These are phyloP conservation scores for Pipistrellus pygmaeus DNA, from an alignment of 2,797 vertebrate species.

Conservation along the genomic window DNA sequence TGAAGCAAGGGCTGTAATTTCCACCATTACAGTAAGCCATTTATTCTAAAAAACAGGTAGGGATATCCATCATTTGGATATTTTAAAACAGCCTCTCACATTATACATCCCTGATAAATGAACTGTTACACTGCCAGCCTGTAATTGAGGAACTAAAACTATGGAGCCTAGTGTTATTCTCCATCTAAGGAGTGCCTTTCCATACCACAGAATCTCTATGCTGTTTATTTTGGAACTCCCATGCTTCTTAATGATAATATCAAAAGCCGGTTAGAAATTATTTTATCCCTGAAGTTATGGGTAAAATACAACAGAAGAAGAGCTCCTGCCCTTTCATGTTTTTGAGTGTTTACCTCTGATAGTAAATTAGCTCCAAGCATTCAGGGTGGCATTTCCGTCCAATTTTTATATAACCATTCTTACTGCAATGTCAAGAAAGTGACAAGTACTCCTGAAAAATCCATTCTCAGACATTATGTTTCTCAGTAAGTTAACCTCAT, in stretches of 20 bases:
- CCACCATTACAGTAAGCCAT: conserved; percentile 86
- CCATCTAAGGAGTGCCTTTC: conserved; percentile 40
- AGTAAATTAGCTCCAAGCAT: background rate
- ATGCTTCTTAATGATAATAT: conserved; percentile 66
- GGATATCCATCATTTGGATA: conserved; percentile 83
- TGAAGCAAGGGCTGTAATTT: conserved; percentile 82
- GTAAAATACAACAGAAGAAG: conserved; percentile 74
- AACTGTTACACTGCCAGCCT: conserved; percentile 57
- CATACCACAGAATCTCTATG: background rate
- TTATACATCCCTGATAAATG: conserved; percentile 83
- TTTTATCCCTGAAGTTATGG: conserved; percentile 51
- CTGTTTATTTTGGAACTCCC: conserved; percentile 30
- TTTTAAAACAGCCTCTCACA: conserved; percentile 82
- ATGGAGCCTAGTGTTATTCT: conserved; percentile 48
- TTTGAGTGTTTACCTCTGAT: background rate
- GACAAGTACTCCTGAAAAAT: background rate
- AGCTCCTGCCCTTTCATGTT: conserved; percentile 52
- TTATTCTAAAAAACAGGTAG: conserved; percentile 84
- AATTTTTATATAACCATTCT: background rate
- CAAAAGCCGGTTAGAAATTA: background rate
- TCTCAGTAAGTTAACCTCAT: conserved; percentile 1
- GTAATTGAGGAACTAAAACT: conserved; percentile 75
- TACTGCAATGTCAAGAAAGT: conserved; percentile 3
- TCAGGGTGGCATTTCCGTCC: background rate
- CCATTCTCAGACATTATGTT: background rate